Evolutionary conservation across 2,797 vertebrate genomes (phyloP).

Genomic region (Gymnoscopelus braueri): DNA sequence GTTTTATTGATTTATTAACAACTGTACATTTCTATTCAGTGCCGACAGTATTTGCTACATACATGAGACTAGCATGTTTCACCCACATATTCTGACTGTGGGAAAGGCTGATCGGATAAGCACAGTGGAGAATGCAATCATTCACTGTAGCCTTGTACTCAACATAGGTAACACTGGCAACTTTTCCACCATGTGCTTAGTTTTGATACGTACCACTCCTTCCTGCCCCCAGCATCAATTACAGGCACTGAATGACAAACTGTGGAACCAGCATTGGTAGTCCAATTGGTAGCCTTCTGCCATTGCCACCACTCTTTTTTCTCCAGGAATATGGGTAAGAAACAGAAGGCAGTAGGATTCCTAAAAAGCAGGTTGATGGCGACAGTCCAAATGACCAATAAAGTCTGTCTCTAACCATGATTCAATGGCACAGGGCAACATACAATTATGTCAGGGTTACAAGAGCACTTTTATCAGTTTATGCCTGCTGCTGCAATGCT

Average conservation of each 20-base stretch:
- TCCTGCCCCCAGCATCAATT: conserved; percentile 1
- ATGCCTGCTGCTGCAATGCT: conserved; percentile 43
- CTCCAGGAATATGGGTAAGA: conserved; percentile 54
- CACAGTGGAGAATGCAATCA: conserved; percentile 58
- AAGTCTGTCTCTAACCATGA: conserved; percentile 52
- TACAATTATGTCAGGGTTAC: conserved; percentile 53
- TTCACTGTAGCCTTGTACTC: conserved; percentile 33
- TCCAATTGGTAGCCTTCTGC: conserved; percentile 10
- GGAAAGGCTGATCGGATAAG: conserved; percentile 58
- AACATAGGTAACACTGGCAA: conserved; percentile 18
- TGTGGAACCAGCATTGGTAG: conserved; percentile 8
- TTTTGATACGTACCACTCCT: conserved; percentile 28
- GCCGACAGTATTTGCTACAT: conserved; percentile 87
- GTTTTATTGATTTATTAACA: conserved; percentile 88
- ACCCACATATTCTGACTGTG: conserved; percentile 42
- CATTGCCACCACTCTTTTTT: too few relatives aligned
- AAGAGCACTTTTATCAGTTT: conserved; percentile 61
- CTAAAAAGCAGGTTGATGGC: conserved; percentile 39
- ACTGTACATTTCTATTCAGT: conserved; percentile 86
- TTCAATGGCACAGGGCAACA: conserved; percentile 57
- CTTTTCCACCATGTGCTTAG: background rate
- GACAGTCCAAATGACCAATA: conserved; percentile 20
- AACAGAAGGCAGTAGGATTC: conserved; percentile 51
- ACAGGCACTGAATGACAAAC: conserved; percentile 38
- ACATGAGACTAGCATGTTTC: conserved; percentile 72